Conservation (phyloP, 2,797 vertebrate genomes). For the Babyrousa celebensis region DNA sequence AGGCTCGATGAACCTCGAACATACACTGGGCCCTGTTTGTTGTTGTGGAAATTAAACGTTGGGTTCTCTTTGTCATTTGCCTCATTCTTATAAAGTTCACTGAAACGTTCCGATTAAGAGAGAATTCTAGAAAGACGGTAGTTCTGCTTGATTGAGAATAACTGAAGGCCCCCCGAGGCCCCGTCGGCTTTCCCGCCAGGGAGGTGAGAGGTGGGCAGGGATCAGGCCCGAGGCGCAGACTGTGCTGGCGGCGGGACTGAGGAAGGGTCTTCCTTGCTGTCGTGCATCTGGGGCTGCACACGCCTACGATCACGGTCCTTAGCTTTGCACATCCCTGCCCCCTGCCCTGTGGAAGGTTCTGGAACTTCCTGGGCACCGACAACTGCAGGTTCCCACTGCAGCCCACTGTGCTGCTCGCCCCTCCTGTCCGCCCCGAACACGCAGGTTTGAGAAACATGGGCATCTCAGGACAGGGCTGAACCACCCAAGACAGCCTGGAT, state of each 20-base stretch:
- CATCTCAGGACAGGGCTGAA: neutral
- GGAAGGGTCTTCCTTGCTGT: neutral
- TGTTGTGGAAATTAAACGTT: slow-evolving; percentile 6
- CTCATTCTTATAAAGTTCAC: neutral
- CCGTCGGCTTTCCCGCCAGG: neutral
- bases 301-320: neutral
- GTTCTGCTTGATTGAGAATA: neutral
- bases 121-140: neutral
- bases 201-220: neutral
- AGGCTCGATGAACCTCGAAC: neutral
- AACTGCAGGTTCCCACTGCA: no score
- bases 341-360: neutral
- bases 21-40: neutral
- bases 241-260: no score
- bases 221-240: neutral
- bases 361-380: neutral
- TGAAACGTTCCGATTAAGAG: neutral
- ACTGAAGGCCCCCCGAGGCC: neutral
- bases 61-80: neutral
- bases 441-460: rapidly evolving
- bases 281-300: neutral
- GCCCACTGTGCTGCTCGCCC: neutral
- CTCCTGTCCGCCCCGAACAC: neutral
- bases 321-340: neutral
- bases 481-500: neutral